phyloP scores from a whole-genome alignment of 1,140 invertebrate genomes.

The Lepidurus apus region DNA sequence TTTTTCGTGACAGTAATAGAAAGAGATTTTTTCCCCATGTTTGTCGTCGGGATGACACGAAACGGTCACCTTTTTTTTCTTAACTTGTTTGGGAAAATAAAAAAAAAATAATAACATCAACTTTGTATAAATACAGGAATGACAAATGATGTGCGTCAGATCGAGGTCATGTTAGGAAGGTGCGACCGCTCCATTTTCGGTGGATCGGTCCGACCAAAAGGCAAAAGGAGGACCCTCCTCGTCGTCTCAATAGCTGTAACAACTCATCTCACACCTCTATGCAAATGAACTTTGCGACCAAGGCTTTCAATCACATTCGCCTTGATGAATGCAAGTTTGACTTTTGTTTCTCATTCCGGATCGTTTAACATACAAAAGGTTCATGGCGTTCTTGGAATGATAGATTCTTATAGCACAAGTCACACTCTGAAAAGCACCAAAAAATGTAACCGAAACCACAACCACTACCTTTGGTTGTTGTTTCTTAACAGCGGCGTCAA shows the following conservation, averaged over 20 bases:
- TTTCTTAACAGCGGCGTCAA: too few species aligned
- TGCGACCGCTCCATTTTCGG: conserved; percentile 8
- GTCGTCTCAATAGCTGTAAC: background rate
- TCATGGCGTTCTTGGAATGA: too few species aligned
- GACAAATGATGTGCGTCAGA: conserved; percentile 1
- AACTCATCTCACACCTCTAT: conserved; percentile 18
- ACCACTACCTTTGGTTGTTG: too few species aligned
- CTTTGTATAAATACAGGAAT: background rate
- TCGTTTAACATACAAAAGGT: background rate
- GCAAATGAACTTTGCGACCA: background rate
- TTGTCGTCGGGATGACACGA: background rate
- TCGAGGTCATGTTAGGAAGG: conserved; percentile 2
- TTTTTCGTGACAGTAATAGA: background rate
- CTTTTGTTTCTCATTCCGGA: background rate
- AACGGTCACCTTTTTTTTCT: background rate
- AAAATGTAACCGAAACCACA: too few species aligned
- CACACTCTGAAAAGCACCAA: too few species aligned
- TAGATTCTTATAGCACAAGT: too few species aligned
- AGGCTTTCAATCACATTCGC: background rate
- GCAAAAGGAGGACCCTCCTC: background rate
- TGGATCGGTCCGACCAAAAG: too few species aligned
- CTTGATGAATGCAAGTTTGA: background rate
- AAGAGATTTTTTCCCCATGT: background rate
- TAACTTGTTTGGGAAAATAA: background rate
- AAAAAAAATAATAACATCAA: background rate